Evolutionary conservation across 2,888 invertebrate genomes (phyloP).

Genomic region (Vanessa cardui): DNA sequence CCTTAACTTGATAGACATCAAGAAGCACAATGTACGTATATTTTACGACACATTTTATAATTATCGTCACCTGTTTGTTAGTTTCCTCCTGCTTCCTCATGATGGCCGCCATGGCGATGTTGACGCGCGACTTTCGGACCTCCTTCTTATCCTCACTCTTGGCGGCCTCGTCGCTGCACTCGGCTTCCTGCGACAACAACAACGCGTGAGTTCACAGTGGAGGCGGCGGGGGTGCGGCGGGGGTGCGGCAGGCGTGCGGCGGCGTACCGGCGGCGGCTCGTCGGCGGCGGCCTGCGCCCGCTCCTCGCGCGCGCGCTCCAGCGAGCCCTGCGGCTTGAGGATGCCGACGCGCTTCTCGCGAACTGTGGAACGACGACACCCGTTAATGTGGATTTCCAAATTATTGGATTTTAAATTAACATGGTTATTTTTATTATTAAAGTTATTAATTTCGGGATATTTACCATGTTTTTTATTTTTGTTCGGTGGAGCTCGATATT

Average conservation of each 20-base stretch:
- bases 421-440: too few species aligned
- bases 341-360: constrained; percentile 85
- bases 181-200: constrained; percentile 48
- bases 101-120: constrained; percentile 91
- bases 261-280: constrained; percentile 26
- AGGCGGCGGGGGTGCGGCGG: too few species aligned
- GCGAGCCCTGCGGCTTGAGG: constrained; percentile 87
- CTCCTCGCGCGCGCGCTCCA: constrained; percentile 86
- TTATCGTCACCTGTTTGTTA: constrained; percentile 83
- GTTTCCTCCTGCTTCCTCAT: constrained; percentile 87
- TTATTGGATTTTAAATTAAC: too few species aligned
- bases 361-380: constrained; percentile 52
- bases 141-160: constrained; percentile 67
- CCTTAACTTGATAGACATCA: too few species aligned
- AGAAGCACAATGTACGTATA: too few species aligned
- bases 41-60: too few species aligned
- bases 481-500: too few species aligned
- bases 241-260: too few species aligned
- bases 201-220: too few species aligned
- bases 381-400: too few species aligned
- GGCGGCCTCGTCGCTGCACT: constrained; percentile 52
- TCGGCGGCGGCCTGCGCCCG: constrained; percentile 64
- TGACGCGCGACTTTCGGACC: constrained; percentile 85
- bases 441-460: too few species aligned
- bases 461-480: too few species aligned